Evolutionary conservation across 2,888 invertebrate genomes (phyloP).

Genomic region (Dorcus parallelipipedus): DNA sequence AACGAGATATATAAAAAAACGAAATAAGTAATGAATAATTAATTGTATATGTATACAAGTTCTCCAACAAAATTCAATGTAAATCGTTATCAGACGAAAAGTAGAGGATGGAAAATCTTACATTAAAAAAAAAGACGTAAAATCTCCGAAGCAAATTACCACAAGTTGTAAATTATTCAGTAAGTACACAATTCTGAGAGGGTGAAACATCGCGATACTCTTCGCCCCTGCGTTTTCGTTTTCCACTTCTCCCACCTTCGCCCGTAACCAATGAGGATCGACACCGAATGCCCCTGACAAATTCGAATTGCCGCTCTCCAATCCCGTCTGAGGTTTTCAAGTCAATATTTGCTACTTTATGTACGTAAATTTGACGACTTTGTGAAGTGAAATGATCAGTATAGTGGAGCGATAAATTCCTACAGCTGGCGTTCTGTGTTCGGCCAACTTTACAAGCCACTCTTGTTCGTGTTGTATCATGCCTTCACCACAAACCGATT

Average conservation of each 20-base stretch:
- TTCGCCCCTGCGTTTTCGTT: conserved; percentile 22
- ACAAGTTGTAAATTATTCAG: conserved; percentile 36
- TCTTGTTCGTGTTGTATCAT: too few relatives aligned
- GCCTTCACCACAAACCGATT: too few relatives aligned
- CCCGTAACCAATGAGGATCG: conserved; percentile 27
- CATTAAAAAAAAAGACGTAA: neutral
- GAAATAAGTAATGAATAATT: too few relatives aligned
- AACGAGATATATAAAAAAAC: too few relatives aligned
- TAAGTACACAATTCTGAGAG: conserved; percentile 28
- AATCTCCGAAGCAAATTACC: conserved; percentile 26
- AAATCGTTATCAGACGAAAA: too few relatives aligned
- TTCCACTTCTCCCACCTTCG: conserved; percentile 29
- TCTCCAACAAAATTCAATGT: too few relatives aligned
- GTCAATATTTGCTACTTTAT: conserved; percentile 50
- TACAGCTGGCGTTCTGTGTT: conserved; percentile 36
- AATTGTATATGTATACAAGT: too few relatives aligned
- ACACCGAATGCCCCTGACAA: conserved; percentile 35
- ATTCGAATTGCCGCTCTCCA: conserved; percentile 43
- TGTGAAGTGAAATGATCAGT: conserved; percentile 43
- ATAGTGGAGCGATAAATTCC: conserved; percentile 43
- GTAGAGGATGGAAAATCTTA: too few relatives aligned
- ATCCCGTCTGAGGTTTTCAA: conserved; percentile 49
- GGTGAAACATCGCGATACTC: conserved; percentile 15
- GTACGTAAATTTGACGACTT: conserved; percentile 42
- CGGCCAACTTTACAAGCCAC: conserved; percentile 36